phyloP scores from a whole-genome alignment of 2,797 vertebrate genomes.

The Eulemur rubriventer region DNA sequence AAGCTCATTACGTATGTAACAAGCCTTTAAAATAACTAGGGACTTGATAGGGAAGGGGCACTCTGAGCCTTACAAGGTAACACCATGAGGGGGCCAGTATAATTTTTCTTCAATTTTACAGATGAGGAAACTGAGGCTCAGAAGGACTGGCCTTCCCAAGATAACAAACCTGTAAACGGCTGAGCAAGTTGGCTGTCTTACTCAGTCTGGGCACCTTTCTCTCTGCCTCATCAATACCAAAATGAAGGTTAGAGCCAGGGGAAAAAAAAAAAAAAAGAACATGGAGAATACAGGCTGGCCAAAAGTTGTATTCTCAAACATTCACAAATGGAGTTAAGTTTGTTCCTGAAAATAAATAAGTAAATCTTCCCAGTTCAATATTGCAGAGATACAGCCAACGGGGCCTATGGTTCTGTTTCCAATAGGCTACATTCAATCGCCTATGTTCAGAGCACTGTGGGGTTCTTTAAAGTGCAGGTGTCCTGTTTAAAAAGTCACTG shows the following conservation, averaged over 20 bases:
- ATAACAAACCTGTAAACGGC: background rate
- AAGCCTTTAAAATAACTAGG: background rate
- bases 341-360: background rate
- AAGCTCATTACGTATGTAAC: background rate
- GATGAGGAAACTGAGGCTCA: slow-evolving; percentile 27
- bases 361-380: background rate
- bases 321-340: background rate
- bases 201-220: background rate
- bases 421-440: background rate
- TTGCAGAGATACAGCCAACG: background rate
- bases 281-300: background rate
- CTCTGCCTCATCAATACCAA: slow-evolving; percentile 19
- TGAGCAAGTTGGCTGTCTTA: background rate
- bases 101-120: background rate
- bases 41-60: background rate
- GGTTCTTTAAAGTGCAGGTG: background rate
- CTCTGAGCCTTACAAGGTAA: background rate
- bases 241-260: background rate
- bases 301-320: background rate
- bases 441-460: background rate
- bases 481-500: background rate
- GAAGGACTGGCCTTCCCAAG: background rate
- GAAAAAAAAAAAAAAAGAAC: slow-evolving; percentile 7
- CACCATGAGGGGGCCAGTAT: background rate
- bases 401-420: background rate